A percentile compares a stretch with the other conserved stretches of the same genome.
Evolutionary conservation across 2,113 vertebrate genomes (phyloP).

Genomic region (Oriolus oriolus): DNA sequence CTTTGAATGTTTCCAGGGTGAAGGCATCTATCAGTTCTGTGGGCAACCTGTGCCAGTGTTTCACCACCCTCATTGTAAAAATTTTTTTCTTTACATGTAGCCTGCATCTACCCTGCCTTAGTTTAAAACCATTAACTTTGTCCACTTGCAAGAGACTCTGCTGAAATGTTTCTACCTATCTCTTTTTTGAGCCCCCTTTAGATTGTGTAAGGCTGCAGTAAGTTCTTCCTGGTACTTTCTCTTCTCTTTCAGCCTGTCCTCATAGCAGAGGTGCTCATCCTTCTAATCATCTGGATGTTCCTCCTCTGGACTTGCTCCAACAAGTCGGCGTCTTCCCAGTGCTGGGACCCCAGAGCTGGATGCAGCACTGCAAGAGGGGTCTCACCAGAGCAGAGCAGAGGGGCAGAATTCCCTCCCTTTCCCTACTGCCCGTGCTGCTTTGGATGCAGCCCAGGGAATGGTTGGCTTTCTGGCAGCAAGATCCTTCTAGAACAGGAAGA

Average conservation of each 20-base stretch:
- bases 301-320: background rate
- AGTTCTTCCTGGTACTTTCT: background rate
- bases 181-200: background rate
- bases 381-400: background rate
- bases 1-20: background rate
- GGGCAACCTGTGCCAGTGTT: background rate
- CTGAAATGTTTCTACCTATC: background rate
- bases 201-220: background rate
- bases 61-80: background rate
- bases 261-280: background rate
- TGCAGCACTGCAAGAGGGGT: background rate
- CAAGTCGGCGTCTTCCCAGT: background rate
- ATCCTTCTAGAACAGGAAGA: background rate
- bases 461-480: background rate
- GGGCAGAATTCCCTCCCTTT: background rate
- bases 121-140: background rate
- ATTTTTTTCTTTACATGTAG: background rate
- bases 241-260: background rate
- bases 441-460: background rate
- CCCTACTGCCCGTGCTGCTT: rapidly evolving
- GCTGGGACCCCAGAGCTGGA: background rate
- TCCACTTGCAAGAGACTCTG: rapidly evolving
- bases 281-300: background rate
- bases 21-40: background rate
- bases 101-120: background rate